Base-by-base conservation (phyloP, 2,113 vertebrate genomes). In the Zapus hudsonius region DNA sequence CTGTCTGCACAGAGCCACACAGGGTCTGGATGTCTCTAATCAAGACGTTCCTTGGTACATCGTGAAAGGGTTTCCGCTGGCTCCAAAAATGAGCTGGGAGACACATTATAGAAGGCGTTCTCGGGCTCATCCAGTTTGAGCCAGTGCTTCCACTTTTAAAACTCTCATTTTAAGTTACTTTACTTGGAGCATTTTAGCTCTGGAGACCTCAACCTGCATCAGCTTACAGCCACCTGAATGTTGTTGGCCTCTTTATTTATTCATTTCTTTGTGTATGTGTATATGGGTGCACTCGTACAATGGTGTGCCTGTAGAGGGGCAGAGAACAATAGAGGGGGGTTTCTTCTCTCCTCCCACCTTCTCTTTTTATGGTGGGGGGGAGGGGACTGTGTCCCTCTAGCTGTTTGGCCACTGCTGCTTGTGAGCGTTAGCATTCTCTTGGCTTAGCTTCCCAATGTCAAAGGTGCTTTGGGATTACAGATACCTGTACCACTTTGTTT, bases 141-240 rank as follows among this genome's bases (percentile, higher is more conserved):
- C 85, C 57, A 89, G n/a, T n/a, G 44, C 29, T 83, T 84, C 42
- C 19, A 42, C 63, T 75, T 92, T 86, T 70, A 80, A 89, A 93
- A 69, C 47, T 47, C 19, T 88, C 61, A 38, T 36, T 88, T 33
- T 52, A 78, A 79, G 44, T 70, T 85, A 55, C 47, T 79, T 29
- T 78, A n/a, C 73, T 86, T 81, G 36, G 64, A 89, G 22, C 59
- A 91, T 79, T 66, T 82, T 42, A 72, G 29, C 31, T 92, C 57
- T 59, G 63, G 81, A 36, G 61, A 92, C n/a, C 13, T 20, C 27
- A 90, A 70, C 40, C 40, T 78, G 23, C 29, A 69, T 40, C 44
- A 73, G 47, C 81, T 76, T 89, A 67, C 25, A 36, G 70, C n/a
- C 52, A 64, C 57, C 42, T 67, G 47, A 91, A 81, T 92, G 83